A percentile compares a stretch with the other conserved stretches of the same genome.
Evolutionary conservation across 2,797 vertebrate genomes (phyloP).

Genomic region (Enteromius viviparus): DNA sequence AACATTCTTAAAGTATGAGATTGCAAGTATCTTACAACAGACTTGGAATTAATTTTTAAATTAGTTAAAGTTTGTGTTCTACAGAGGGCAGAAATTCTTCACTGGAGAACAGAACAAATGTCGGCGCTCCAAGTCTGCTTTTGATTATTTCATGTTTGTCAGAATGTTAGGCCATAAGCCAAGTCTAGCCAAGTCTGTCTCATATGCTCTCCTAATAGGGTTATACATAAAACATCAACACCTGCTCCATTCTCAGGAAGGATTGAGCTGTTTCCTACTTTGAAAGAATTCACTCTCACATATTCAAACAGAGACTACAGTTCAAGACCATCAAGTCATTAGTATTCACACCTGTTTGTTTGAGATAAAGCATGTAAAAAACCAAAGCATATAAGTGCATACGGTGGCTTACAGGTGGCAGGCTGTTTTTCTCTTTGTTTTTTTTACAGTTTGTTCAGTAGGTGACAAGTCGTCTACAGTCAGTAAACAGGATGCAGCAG

Average conservation of each 20-base stretch:
- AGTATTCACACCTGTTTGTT: constrained; percentile 27
- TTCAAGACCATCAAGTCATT: constrained; percentile 7
- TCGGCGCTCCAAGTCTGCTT: constrained; percentile 19
- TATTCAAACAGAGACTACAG: background rate
- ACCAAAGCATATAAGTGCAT: background rate
- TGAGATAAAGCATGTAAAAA: constrained; percentile 17
- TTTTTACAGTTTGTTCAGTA: constrained; percentile 26
- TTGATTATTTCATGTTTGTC: constrained; percentile 44
- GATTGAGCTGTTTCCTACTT: constrained; percentile 32
- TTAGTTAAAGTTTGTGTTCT: background rate
- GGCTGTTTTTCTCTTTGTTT: background rate
- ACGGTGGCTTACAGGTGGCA: constrained; percentile 32
- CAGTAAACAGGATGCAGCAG: constrained; percentile 59
- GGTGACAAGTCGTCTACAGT: constrained; percentile 39
- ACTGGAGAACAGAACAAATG: background rate
- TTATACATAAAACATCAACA: constrained; percentile 58
- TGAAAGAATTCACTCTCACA: background rate
- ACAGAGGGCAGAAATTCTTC: background rate
- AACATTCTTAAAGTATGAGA: background rate
- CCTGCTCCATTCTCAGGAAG: constrained; percentile 36
- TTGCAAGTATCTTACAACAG: background rate
- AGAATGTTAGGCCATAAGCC: constrained; percentile 37
- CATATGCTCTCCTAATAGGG: constrained; percentile 44
- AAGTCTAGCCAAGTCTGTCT: constrained; percentile 38
- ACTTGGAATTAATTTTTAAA: background rate